Evolutionary conservation across 2,113 vertebrate species (phyloP), one percentile per base, ranked within the genome.

Genomic region (Prietella phreatophila): DNA sequence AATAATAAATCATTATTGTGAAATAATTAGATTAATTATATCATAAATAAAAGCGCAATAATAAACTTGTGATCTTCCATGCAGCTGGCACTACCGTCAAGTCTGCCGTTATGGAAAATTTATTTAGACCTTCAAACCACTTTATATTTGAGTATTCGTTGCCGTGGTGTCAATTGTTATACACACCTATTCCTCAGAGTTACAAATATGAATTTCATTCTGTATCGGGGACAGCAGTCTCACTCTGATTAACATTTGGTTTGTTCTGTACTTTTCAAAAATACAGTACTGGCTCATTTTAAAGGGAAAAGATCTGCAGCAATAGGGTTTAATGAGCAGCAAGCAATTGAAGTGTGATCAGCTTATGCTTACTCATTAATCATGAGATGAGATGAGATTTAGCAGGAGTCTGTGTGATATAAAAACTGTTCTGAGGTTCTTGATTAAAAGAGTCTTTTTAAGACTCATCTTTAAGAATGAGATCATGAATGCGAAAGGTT

Each of bases 371-470:
- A 27, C 15, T 53, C 4, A 53, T 53, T 53, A 79, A 17, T n/a
- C 47, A 13, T 14, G 75, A 78, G 75, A n/a, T n/a, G 76, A 79
- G 75, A n/a, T n/a, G 76, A 79, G 76, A n/a, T 73, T 73, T 39
- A 4, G 7, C 33, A 36, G 15, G 17, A 39, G 6, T 58, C 78
- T 78, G 11, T 15, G 11, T n/a, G 42, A 47, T 76, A 14, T 30
- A 20, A 36, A 36, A 19, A 36, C 65, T 8, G 17, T 73, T 20
- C 33, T 19, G 17, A 33, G 33, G 10, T 47, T 25, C 17, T 47
- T 33, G n/a, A 53, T 67, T 36, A 36, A 36, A 36, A 36, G 36
- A 36, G 36, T 36, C 36, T 36, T 36, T 36, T 36, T 36, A 36
- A 36, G 36, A 36, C 1, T 36, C 27, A 33, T 83, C 75, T 47